Evolutionary conservation across 2,888 invertebrate species (phyloP).

Genomic region (Hymenopus coronatus): DNA sequence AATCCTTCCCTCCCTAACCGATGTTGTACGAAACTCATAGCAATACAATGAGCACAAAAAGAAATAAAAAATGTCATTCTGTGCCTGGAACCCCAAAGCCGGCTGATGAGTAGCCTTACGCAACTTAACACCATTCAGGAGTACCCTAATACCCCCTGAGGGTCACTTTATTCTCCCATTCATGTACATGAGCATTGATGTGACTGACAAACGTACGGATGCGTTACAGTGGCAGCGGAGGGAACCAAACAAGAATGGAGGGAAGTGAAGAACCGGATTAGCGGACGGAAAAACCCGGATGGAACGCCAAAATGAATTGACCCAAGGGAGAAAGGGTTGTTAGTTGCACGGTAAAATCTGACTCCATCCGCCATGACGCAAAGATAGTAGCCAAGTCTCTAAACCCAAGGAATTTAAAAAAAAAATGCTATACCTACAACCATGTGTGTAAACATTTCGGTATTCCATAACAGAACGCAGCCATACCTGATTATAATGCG

Average conservation of each 20-base stretch:
- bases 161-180: not conserved
- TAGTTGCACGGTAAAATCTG: not conserved
- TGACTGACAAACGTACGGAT: not conserved
- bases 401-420: no score
- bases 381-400: not conserved
- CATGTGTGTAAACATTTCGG: no score
- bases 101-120: not conserved
- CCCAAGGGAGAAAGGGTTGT: not conserved
- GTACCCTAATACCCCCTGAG: not conserved
- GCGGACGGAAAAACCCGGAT: not conserved
- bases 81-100: not conserved
- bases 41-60: not conserved
- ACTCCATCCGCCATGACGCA: not conserved
- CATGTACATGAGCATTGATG: not conserved
- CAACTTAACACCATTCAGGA: not conserved
- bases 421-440: no score
- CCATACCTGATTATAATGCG: no score
- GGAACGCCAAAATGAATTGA: not conserved
- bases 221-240: not conserved
- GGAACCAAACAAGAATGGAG: not conserved
- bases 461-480: no score
- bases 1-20: not conserved
- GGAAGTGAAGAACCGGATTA: not conserved
- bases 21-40: not conserved
- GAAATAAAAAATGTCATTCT: not conserved